Base-by-base conservation (phyloP, 2,888 invertebrate species). In the Drosophila histrio region DNA sequence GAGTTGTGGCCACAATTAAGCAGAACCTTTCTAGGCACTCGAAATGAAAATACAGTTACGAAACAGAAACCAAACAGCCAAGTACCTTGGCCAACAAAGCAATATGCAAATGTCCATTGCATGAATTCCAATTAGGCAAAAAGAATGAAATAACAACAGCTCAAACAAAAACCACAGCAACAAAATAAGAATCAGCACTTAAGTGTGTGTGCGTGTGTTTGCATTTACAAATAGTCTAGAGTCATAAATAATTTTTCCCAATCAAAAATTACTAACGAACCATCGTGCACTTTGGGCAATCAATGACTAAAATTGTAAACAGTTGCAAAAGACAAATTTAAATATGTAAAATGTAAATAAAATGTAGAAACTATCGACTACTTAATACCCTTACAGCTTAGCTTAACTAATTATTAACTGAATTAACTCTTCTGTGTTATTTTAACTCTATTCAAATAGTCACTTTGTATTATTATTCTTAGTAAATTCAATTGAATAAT, bases 51-150 rank as follows among this genome's bases (percentile, higher is more conserved):
- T 83, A 85, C 84, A 86, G 88, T 87, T 87, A 85, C 86, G 46
- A 68, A 77, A 72, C 63, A 52, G n/a, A 43, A 44, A 24, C 24
- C 47, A 56, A 49, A 26, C 61, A 66, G 79, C 68, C 86, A 77
- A 88, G 79, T 85, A 67, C 59, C 65, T 75, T 52, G 84, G 66
- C 76, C 80, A 41, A 41, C 77, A 85, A 79, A 84, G 67, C 84
- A 82, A 81, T 84, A 89, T 87, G 89, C 80, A 82, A 84, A 82
- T 87, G 73, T 64, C 58, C 70, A 63, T 72, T 81, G 75, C 88
- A 82, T 84, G 83, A 88, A 88, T 88, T 88, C 87, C 89, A 89
- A 88, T 89, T 88, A 89, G 86, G 86, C 79, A 77, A 76, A 87
- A 80, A 72, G 66, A 57, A 79, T 58, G 39, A 72, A 65, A 43